Conservation (phyloP, 2,113 vertebrate genomes). For the Ammodytes dubius region DNA sequence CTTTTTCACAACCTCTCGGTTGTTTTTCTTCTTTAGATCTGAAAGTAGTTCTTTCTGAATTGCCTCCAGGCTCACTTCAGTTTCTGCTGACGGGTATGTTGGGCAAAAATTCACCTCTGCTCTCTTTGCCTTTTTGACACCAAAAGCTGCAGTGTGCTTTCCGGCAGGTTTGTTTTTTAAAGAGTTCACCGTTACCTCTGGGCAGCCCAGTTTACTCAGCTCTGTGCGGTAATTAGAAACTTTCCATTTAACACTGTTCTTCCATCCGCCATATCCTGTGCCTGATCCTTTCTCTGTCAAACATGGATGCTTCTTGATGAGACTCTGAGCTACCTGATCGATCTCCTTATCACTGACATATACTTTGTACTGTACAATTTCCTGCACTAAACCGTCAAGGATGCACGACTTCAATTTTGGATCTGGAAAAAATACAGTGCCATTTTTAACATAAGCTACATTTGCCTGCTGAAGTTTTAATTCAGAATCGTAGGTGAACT, state of each 20-base stretch:
- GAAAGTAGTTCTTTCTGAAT: conserved; percentile 19
- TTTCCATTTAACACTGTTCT: conserved; percentile 14
- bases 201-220: not conserved
- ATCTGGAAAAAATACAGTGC: conserved; percentile 10
- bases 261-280: conserved; percentile 12
- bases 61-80: conserved; percentile 23
- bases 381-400: not conserved
- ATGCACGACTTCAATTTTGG: conserved; percentile 9
- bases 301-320: too few relatives aligned
- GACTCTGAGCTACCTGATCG: too few relatives aligned
- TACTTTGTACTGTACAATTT: conserved; percentile 2
- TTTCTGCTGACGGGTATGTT: conserved; percentile 27
- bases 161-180: not conserved
- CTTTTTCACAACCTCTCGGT: conserved; percentile 29
- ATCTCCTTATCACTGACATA: too few relatives aligned
- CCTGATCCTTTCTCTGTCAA: not conserved
- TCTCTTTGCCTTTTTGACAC: conserved; percentile 46
- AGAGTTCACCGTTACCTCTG: not conserved
- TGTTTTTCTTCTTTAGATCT: conserved; percentile 40
- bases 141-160: conserved; percentile 31
- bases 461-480: conserved; percentile 43
- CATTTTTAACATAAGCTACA: conserved; percentile 23
- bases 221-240: conserved; percentile 6
- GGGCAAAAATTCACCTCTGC: conserved; percentile 48
- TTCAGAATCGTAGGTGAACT: conserved; percentile 13